Evolutionary conservation across 2,888 invertebrate species (phyloP).

Genomic region (Drosophila quasianomalipes): DNA sequence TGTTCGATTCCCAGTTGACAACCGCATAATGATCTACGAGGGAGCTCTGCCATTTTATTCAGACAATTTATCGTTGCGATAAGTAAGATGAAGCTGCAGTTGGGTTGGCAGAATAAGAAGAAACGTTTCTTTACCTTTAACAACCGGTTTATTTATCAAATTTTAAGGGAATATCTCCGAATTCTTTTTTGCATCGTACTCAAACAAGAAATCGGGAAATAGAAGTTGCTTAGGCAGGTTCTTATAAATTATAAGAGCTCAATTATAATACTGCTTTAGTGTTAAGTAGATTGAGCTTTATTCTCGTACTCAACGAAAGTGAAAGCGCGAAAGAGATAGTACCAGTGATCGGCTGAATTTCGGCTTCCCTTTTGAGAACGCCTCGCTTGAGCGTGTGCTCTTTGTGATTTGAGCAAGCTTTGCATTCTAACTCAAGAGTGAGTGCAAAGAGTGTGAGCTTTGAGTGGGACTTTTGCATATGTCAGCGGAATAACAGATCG

Average conservation of each 20-base stretch:
- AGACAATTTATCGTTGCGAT: slow-evolving; percentile 3
- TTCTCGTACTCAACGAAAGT: not conserved
- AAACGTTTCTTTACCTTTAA: slow-evolving; percentile 3
- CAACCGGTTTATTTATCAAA: slow-evolving; percentile 66
- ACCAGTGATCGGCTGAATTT: not conserved
- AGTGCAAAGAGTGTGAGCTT: slow-evolving; percentile 19
- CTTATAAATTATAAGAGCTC: slow-evolving; percentile 2
- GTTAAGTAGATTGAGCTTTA: not conserved
- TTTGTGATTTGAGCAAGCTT: slow-evolving; percentile 20
- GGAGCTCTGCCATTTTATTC: slow-evolving; percentile 26
- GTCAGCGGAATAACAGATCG: slow-evolving; percentile 22
- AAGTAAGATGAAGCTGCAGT: slow-evolving; percentile 33
- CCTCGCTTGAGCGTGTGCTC: slow-evolving; percentile 3
- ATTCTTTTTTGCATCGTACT: slow-evolving; percentile 25
- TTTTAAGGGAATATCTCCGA: slow-evolving; percentile 50
- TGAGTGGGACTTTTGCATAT: slow-evolving; percentile 52
- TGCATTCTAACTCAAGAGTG: slow-evolving; percentile 20
- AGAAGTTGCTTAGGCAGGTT: not conserved
- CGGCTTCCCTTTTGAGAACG: not conserved
- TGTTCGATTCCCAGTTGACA: slow-evolving; percentile 38
- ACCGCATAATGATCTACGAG: slow-evolving; percentile 23
- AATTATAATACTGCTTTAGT: not conserved
- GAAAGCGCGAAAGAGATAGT: not conserved
- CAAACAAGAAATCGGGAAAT: slow-evolving; percentile 6
- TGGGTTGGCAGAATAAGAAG: slow-evolving; percentile 37